Base-by-base conservation (phyloP, 2,113 vertebrate species). In the Gavialis gangeticus region DNA sequence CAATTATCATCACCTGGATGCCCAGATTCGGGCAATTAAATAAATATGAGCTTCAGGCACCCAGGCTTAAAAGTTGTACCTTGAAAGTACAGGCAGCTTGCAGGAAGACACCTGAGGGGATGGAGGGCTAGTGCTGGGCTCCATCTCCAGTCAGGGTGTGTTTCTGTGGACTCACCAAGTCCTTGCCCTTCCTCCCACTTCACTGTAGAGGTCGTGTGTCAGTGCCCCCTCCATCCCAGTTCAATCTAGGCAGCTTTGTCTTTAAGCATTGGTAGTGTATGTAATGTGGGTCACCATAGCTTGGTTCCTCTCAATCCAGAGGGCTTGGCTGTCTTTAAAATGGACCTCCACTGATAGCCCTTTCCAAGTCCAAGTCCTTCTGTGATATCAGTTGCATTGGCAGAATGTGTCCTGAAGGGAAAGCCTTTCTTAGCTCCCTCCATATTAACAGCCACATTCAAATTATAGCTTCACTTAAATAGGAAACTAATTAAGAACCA, bases 21-120 rank as follows among this genome's bases (percentile, higher is more conserved):
- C 58, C 21, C 54, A 27, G n/a, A 19, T 27, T 11, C 30, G 46
- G 5, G 6, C n/a, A 63, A 46, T n/a, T 15, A 1, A 3, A 5
- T 15, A 1, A 3, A 5, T 5, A 14, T 4, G 14, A 55, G 3
- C 0, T 1, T 17, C n/a, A 46, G 55, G 84, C 75, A 55, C 46
- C 22, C 75, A 37, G 15, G 66, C 46, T 56, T 71, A 21, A 71
- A 22, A 71, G 37, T 37, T 13, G 30, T 19, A 13, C 37, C 67
- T 71, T 71, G 19, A 71, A 30, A 37, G 67, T 22, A 34, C 19
- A 37, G 30, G 67, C 34, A 13, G 30, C 5, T 21, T 22, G 4
- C 14, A 18, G 19, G 5, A 21, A 21, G 30, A n/a, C 12, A 69
- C 5, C 18, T 30, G 10, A 21, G 30, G 59, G 18, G 34, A 46